These are phyloP conservation scores for Isaurus tuberculatus DNA, from an alignment of 92 coral and sea anemone species.

Conservation along the genomic window DNA sequence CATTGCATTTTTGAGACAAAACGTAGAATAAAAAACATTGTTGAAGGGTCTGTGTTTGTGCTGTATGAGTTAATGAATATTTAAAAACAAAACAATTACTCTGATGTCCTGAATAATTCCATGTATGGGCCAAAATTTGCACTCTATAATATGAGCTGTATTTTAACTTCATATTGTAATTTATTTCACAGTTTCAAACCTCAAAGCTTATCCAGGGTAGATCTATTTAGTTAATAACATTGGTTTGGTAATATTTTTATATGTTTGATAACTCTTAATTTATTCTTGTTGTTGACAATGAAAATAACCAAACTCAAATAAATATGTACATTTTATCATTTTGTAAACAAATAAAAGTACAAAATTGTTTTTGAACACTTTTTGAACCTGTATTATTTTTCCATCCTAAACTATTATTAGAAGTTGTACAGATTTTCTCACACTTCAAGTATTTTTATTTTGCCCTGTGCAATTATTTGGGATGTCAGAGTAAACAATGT, in stretches of 20 bases:
- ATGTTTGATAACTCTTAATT: neutral
- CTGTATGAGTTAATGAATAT: constrained; percentile 11
- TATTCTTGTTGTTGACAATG: neutral
- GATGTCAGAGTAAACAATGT: neutral
- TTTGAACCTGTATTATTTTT: neutral
- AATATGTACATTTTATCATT: neutral
- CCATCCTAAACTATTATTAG: neutral
- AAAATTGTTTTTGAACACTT: neutral
- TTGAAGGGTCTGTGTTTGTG: constrained; percentile 8
- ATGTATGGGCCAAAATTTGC: constrained; percentile 7
- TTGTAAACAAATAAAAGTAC: neutral
- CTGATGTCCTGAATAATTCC: constrained; percentile 11
- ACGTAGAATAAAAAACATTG: constrained; percentile 5
- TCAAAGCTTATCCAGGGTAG: neutral
- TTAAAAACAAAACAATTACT: constrained; percentile 1
- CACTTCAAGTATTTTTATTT: neutral
- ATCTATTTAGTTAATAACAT: neutral
- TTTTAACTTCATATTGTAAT: neutral
- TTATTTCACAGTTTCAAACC: constrained; percentile 19
- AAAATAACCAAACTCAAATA: neutral
- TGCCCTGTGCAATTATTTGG: neutral
- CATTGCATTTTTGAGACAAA: constrained; percentile 1
- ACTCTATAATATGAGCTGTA: constrained; percentile 6
- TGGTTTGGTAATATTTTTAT: constrained; percentile 12
- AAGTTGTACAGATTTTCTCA: neutral